A percentile compares a stretch with the other conserved stretches of the same genome.
These are phyloP conservation scores for Ascidia mentula DNA, from an alignment of 23 tunicate species.

Conservation along the genomic window DNA sequence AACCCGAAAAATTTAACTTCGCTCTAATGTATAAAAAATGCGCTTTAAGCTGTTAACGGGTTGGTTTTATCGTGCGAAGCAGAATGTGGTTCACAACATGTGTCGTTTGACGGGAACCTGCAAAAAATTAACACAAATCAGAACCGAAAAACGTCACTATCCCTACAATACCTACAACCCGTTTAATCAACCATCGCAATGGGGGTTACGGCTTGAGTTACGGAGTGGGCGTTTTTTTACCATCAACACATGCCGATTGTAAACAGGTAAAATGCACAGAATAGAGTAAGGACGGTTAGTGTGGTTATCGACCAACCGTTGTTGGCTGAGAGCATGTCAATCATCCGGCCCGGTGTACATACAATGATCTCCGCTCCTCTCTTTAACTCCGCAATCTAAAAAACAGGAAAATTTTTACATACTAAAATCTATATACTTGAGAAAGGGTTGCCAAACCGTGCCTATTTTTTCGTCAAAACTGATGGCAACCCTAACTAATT, in stretches of 20 bases:
- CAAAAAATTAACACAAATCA: conserved; percentile 51
- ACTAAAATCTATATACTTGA: too few relatives aligned
- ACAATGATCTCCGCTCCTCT: conserved; percentile 99
- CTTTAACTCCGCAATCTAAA: conserved; percentile 92
- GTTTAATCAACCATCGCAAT: too few relatives aligned
- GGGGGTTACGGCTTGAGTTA: too few relatives aligned
- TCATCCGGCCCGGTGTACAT: conserved; percentile 99
- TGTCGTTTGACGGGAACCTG: conserved; percentile 35
- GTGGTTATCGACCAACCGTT: conserved; percentile 49
- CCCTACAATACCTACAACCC: background rate
- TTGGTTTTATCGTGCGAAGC: background rate
- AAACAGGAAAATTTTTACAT: background rate
- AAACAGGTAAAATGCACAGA: background rate
- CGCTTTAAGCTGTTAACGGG: background rate
- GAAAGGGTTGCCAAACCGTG: too few relatives aligned
- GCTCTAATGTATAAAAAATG: too few relatives aligned
- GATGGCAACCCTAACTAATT: too few relatives aligned
- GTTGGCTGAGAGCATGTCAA: conserved; percentile 97
- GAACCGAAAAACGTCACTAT: conserved; percentile 19
- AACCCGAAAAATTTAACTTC: too few relatives aligned
- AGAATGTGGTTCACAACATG: too few relatives aligned
- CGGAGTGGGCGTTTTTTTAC: background rate
- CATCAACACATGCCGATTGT: conserved; percentile 4
- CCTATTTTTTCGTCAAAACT: too few relatives aligned
- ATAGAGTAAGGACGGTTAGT: too few relatives aligned